phyloP scores from a whole-genome alignment of 1,140 invertebrate species.

The Solenopsis invicta region DNA sequence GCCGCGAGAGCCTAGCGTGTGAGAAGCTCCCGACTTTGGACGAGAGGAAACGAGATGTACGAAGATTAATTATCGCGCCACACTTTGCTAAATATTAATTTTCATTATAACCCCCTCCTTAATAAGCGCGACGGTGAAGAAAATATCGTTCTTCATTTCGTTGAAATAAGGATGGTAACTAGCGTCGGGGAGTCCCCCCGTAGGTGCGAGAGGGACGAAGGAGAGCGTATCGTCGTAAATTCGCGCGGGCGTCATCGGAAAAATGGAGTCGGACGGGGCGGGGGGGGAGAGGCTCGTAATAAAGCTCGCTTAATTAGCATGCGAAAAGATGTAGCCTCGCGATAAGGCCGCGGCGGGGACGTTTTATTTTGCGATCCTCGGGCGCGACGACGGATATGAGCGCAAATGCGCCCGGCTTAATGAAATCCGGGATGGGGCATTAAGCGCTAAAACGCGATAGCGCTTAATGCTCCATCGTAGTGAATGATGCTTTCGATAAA shows the following conservation, averaged over 20 bases:
- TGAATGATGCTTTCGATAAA: conserved; percentile 56
- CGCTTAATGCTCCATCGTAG: conserved; percentile 60
- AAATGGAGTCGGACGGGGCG: conserved; percentile 19
- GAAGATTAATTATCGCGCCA: conserved; percentile 29
- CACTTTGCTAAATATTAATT: conserved; percentile 30
- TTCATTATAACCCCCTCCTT: conserved; percentile 23
- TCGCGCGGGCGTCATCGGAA: conserved; percentile 45
- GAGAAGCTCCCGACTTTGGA: no score
- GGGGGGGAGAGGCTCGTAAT: conserved; percentile 12
- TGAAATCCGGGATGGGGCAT: conserved; percentile 52
- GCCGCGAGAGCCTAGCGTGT: no score
- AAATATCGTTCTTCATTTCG: conserved; percentile 32
- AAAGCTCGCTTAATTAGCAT: conserved; percentile 62
- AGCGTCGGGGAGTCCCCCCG: not conserved
- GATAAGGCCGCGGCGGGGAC: conserved; percentile 30
- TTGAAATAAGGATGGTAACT: conserved; percentile 22
- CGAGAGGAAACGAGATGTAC: conserved; percentile 4
- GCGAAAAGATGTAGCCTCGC: conserved; percentile 54
- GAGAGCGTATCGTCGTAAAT: conserved; percentile 42
- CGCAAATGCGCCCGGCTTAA: conserved; percentile 49
- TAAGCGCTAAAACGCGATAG: conserved; percentile 36
- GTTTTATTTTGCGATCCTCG: conserved; percentile 56
- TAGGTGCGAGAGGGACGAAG: conserved; percentile 22
- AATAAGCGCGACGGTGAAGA: not conserved
- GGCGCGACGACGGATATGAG: conserved; percentile 37